phyloP scores from a whole-genome alignment of 1,140 invertebrate genomes.

The Eueides isabella region DNA sequence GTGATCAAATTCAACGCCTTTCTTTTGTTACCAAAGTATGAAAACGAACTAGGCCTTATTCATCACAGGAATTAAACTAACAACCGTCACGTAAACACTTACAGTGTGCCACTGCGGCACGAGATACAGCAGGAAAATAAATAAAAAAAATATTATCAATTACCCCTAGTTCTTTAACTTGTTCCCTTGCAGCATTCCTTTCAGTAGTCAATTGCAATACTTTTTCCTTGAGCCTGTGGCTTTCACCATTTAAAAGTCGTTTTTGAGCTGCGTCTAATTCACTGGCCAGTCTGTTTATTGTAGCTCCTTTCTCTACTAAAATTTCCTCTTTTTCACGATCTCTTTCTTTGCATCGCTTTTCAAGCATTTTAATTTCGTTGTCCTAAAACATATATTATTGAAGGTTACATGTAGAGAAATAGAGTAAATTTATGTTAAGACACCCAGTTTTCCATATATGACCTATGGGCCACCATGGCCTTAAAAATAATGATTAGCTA shows the following conservation, averaged over 20 bases:
- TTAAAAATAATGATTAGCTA: too few species aligned
- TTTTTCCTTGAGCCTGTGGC: conserved; percentile 62
- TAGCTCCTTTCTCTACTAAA: conserved; percentile 81
- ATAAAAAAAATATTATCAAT: conserved; percentile 28
- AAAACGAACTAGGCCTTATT: neutral
- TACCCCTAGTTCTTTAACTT: conserved; percentile 77
- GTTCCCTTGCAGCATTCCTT: conserved; percentile 65
- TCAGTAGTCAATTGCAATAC: conserved; percentile 64
- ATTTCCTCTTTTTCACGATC: conserved; percentile 81
- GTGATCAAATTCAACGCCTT: neutral
- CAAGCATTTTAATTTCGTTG: conserved; percentile 79
- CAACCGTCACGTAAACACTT: neutral
- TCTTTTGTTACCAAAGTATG: neutral
- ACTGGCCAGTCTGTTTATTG: conserved; percentile 79
- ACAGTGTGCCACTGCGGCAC: neutral
- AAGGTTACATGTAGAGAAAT: too few species aligned
- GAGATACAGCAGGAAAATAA: too few species aligned
- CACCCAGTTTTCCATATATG: too few species aligned
- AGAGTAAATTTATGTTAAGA: too few species aligned
- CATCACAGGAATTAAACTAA: neutral
- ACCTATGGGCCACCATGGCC: too few species aligned
- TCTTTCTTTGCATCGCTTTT: conserved; percentile 79
- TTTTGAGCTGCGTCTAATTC: conserved; percentile 81
- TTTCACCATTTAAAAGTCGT: conserved; percentile 58
- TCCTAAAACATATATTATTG: conserved; percentile 55